Evolutionary conservation across 2,113 vertebrate genomes (phyloP), one percentile per base, ranked within the genome.

Genomic region (Corvus hawaiiensis): DNA sequence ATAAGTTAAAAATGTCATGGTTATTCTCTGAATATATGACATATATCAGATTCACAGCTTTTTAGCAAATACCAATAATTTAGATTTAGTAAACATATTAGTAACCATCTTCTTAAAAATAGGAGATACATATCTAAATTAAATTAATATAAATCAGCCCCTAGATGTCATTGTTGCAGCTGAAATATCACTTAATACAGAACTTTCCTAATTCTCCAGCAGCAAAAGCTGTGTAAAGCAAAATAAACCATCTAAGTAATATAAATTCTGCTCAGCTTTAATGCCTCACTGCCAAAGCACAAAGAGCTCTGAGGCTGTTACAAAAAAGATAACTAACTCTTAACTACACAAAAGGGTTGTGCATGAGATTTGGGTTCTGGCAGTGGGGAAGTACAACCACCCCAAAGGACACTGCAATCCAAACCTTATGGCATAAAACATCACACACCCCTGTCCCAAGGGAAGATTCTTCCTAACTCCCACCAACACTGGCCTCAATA

Each of bases 91-190:
- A 84, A 90, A 81, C n/a, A 52, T 72, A 91, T 96, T 96, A 90
- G 73, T 72, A 94, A 68, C 41, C 44, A 82, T 61, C 46, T 72
- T 90, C 75, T 87, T 39, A 87, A 97, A 95, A 85, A 61, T 21
- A 87, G 62, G 68, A 77, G 67, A 89, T 75, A 51, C 0, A 2
- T 49, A 92, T 83, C 78, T 86, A 93, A 94, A 93, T 97, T 94
- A 98, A 96, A 97, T 96, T 96, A 92, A 93, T 77, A 95, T 93
- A 95, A 97, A 97, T 89, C 97, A 97, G 84, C 92, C 96, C 97
- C 97, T 97, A 96, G 97, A 96, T 98, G 98, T 98, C 97, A 97
- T 97, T 94, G 96, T 96, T 96, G 94, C 93, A 93, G 95, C 96
- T 97, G 86, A 97, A 97, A 98, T 97, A 97, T 91, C 91, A 96